Base-by-base conservation (phyloP, 2,797 vertebrate genomes). In the Malurus leucopterus region DNA sequence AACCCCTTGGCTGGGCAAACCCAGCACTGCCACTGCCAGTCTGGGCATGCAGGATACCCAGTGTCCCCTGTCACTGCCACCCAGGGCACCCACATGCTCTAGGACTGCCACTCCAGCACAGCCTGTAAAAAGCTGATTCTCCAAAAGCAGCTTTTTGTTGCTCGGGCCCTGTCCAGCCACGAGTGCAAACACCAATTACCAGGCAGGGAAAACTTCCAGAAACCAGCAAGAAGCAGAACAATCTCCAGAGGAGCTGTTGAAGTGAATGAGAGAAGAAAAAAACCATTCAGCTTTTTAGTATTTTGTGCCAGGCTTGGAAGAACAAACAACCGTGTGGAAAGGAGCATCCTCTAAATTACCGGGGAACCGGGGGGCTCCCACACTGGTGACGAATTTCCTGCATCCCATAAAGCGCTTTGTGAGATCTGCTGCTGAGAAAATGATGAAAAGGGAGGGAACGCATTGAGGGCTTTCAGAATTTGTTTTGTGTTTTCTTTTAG, bases 401-500 rank as follows among this genome's bases (percentile, higher is more conserved):
- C 0, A 0, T 5, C 77, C 57, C 54, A n/a, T 3, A 23, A 55
- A 88, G 57, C 3, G 1, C 30, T 54, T 22, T n/a, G 1, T 30
- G 57, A 58, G 5, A 2, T 20, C 44, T 67, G 73, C 4, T 20
- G 67, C 62, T 61, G 76, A 61, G 41, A 8, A 54, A 51, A 32
- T 41, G 53, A 30, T 38, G 47, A 20, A 74, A 72, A 65, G 43
- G 84, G 65, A 77, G 65, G 63, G 24, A 80, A 59, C 4, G 53
- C 2, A 0, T 23, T 34, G 46, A 54, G 24, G 19, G 15, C 3
- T 88, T 67, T 57, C 34, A 8, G 32, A 27, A n/a, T 46, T 86
- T 72, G 54, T 77, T 79, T 86, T 50, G 54, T 92, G 46, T 71
- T 86, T 85, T 34, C 46, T 64, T 80, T 74, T 38, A 71, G 19